Evolutionary conservation across 2,888 invertebrate genomes (phyloP), one percentile per base, ranked within the genome.

Genomic region (Xylota sylvarum): DNA sequence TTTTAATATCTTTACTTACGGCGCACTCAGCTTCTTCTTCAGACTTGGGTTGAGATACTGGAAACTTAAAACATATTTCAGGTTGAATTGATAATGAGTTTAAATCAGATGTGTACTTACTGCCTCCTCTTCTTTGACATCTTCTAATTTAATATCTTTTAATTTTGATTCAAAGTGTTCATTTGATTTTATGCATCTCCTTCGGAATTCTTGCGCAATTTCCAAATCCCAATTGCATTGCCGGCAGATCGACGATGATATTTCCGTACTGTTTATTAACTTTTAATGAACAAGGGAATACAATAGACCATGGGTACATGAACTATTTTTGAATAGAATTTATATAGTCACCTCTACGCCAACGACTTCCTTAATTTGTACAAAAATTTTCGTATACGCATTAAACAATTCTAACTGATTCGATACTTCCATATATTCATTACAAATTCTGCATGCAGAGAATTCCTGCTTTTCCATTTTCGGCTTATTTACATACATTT

Each of bases 131-230:
- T 46, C 23, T 30, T 80, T 69, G 3, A 60, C 10, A n/a, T 27
- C 35, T 32, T 60, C 40, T 27, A 0, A 37, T 69, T 32, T 12
- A 7, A 19, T 19, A 6, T 30, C 60, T 7, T 27, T 40, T 6
- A 4, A 64, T 65, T 79, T 79, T 1, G n/a, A 23, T 35, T 48
- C 78, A 73, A 52, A 78, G 37, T 52, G 60, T 32, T 70, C 58
- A 65, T 82, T 82, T 14, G 82, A 70, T 17, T 77, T 56, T n/a
- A 77, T 70, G 58, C 82, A 82, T 23, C 37, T 70, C 5, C 70
- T 27, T 40, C 50, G 65, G 35, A 83, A 78, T 4, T 78, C 64
- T 10, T 67, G 43, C 0, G 72, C 78, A n/a, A 30, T 58, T 40
- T 72, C 52, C 5, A 83, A 40, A n/a, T 65, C 64, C 1, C 35